Conservation (phyloP, 2,888 invertebrate genomes). For the Dendrolimus pini region DNA sequence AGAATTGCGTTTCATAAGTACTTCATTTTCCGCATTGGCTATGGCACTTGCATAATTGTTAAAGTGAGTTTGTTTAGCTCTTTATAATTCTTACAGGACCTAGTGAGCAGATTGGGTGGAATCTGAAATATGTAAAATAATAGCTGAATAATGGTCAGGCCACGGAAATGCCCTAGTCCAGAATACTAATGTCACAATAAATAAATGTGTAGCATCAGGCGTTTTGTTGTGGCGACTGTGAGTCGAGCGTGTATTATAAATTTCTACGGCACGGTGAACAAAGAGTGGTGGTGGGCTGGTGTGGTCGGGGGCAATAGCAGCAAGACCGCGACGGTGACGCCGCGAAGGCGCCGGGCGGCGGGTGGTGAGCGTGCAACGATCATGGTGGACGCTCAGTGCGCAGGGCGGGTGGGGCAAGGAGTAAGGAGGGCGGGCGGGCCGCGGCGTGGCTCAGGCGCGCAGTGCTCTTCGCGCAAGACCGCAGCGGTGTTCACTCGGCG, state of each 20-base stretch:
- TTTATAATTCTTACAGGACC: no score
- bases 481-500: conserved; percentile 80
- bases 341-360: conserved; percentile 20
- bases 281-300: not conserved
- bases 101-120: no score
- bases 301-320: conserved; percentile 11
- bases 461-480: conserved; percentile 79
- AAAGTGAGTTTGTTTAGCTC: no score
- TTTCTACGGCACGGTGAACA: not conserved
- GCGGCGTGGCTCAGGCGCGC: conserved; percentile 55
- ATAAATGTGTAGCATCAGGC: no score
- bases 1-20: no score
- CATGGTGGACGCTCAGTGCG: conserved; percentile 41
- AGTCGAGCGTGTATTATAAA: not conserved
- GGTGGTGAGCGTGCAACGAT: conserved; percentile 14
- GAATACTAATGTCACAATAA: no score
- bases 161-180: no score
- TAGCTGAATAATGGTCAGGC: no score
- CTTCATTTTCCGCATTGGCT: no score
- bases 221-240: not conserved
- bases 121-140: no score
- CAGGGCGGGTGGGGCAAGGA: conserved; percentile 53
- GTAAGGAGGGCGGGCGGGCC: conserved; percentile 45
- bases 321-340: conserved; percentile 37
- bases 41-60: no score